phyloP scores from a whole-genome alignment of 1,140 invertebrate genomes.

The Oscheius sp. region DNA sequence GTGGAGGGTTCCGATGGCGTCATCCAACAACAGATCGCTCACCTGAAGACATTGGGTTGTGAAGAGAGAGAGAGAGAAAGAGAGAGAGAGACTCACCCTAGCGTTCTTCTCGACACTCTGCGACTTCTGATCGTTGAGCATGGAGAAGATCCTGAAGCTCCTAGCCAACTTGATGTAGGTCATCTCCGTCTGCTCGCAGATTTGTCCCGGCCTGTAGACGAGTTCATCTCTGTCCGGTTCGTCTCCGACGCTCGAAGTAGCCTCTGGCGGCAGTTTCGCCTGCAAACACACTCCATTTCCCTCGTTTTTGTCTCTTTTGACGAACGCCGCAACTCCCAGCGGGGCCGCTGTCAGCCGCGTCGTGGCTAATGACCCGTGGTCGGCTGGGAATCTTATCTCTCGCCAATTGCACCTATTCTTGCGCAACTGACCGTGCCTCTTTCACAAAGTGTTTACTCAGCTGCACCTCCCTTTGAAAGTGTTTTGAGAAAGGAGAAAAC shows the following conservation, averaged over 20 bases:
- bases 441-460: no score
- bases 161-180: constrained; percentile 49
- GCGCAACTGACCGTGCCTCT: no score
- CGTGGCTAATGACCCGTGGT: no score
- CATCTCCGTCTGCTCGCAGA: constrained; percentile 45
- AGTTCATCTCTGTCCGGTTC: constrained; percentile 55
- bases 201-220: constrained; percentile 47
- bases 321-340: no score
- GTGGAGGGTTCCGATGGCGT: constrained; percentile 44
- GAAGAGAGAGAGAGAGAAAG: background rate
- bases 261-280: constrained; percentile 48
- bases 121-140: constrained; percentile 19
- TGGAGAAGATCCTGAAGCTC: constrained; percentile 29
- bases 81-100: constrained; percentile 8
- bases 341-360: no score
- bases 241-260: constrained; percentile 38
- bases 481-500: no score
- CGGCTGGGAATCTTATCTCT: no score
- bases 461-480: no score
- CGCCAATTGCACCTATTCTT: no score
- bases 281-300: no score
- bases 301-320: no score
- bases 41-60: constrained; percentile 36
- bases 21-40: constrained; percentile 32
- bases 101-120: constrained; percentile 14